Evolutionary conservation across 2,888 invertebrate species (phyloP), one percentile per base, ranked within the genome.

Genomic region (Zootermopsis nevadensis): DNA sequence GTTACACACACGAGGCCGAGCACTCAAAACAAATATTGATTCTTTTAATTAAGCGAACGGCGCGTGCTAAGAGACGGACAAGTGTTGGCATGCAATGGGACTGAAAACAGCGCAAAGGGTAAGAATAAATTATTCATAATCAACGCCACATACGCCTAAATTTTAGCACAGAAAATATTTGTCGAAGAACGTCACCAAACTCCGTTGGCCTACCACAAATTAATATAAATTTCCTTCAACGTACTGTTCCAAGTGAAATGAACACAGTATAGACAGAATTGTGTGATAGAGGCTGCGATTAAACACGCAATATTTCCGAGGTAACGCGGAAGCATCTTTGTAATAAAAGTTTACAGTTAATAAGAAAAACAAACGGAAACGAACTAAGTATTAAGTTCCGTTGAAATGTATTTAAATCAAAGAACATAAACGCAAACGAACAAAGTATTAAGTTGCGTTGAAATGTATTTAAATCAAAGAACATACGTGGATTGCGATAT

Each of bases 21-120:
- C 38, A 66, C 38, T 79, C 79, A 79, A 79, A 79, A 79, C 79
- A 79, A 79, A 79, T 79, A 79, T 79, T 79, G 79, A 79, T 79
- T 66, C 79, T 66, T 79, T 79, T 79, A 79, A 79, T 79, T 79
- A 79, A 79, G 79, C 60, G 66, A 79, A 31, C 35, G 74, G 74
- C 74, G 74, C 74, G 74, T 74, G 74, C 33, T 74, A 74, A 74
- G 33, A 38, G 35, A n/a, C 38, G 38, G 74, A 74, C 74, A 74
- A 33, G 74, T 38, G 74, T 74, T 74, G 10, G 74, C 74, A 74
- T 74, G 74, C 74, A 74, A 74, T 74, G 74, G 74, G 74, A 74
- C 74, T 74, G 74, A 74, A 74, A 15, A 74, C 24, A 38, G n/a
- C 35, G 74, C 60, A 27, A 74, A 38, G 38, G 38, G n/a, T 35